phyloP scores from a whole-genome alignment of 2,888 invertebrate species.

The Micropterix aruncella region DNA sequence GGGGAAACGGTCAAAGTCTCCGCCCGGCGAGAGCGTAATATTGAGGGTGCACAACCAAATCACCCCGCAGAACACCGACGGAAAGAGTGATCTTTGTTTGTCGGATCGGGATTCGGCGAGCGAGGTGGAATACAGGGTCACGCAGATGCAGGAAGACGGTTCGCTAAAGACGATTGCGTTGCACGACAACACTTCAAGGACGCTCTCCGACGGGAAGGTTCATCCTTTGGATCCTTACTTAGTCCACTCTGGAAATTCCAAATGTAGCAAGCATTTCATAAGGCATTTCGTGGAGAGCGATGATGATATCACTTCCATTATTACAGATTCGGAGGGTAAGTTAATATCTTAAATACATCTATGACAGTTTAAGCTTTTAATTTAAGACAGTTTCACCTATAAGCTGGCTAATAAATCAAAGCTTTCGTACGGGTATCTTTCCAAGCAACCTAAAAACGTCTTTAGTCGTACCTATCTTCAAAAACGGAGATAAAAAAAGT shows the following conservation, averaged over 20 bases:
- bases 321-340: constrained; percentile 57
- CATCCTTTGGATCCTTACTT: constrained; percentile 34
- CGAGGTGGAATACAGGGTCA: constrained; percentile 34
- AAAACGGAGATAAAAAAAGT: too few species aligned
- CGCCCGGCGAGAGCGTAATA: constrained; percentile 29
- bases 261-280: constrained; percentile 51
- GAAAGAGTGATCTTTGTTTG: constrained; percentile 12
- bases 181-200: constrained; percentile 36
- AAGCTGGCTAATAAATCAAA: too few species aligned
- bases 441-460: too few species aligned
- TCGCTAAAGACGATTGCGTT: constrained; percentile 34
- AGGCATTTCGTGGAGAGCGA: constrained; percentile 56
- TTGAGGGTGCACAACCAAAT: constrained; percentile 34
- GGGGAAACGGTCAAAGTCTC: constrained; percentile 27
- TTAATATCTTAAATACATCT: too few species aligned
- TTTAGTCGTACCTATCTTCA: too few species aligned
- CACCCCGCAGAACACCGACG: constrained; percentile 19
- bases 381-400: background rate
- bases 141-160: constrained; percentile 36
- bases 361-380: background rate
- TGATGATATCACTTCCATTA: constrained; percentile 55
- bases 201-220: constrained; percentile 31
- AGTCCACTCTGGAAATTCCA: constrained; percentile 37
- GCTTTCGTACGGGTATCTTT: too few species aligned
- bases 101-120: constrained; percentile 29